phyloP scores from a whole-genome alignment of 2,113 vertebrate genomes.

The Uropsilus gracilis region DNA sequence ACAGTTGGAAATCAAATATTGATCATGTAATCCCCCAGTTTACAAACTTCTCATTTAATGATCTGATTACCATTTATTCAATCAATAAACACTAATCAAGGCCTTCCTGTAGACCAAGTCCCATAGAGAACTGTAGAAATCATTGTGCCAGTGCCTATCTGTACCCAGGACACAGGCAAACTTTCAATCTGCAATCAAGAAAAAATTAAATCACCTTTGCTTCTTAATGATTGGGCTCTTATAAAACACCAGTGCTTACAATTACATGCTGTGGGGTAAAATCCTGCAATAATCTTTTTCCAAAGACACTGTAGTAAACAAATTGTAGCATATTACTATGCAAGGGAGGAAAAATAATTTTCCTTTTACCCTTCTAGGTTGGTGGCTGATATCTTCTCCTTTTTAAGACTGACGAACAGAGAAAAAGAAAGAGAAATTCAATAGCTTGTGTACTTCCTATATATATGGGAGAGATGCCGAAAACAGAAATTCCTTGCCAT shows the following conservation, averaged over 20 bases:
- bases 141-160: rapidly evolving
- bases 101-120: not conserved
- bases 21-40: conserved; percentile 36
- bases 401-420: not conserved
- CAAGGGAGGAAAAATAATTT: not conserved
- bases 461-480: not conserved
- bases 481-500: not conserved
- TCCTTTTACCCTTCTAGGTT: not conserved
- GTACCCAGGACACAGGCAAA: not conserved
- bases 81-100: not conserved
- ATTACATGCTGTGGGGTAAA: not conserved
- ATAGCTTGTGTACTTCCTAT: not conserved
- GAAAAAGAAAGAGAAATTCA: not conserved
- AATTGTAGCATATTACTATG: not conserved
- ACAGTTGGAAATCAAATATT: conserved; percentile 33
- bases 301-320: not conserved
- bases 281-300: not conserved
- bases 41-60: conserved; percentile 48
- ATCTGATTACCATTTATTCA: conserved; percentile 9
- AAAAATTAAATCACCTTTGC: not conserved
- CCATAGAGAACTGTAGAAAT: not conserved
- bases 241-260: not conserved
- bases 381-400: not conserved
- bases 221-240: not conserved
- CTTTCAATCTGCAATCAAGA: not conserved